Evolutionary conservation across 2,113 vertebrate species (phyloP).

Genomic region (Salminus brasiliensis): DNA sequence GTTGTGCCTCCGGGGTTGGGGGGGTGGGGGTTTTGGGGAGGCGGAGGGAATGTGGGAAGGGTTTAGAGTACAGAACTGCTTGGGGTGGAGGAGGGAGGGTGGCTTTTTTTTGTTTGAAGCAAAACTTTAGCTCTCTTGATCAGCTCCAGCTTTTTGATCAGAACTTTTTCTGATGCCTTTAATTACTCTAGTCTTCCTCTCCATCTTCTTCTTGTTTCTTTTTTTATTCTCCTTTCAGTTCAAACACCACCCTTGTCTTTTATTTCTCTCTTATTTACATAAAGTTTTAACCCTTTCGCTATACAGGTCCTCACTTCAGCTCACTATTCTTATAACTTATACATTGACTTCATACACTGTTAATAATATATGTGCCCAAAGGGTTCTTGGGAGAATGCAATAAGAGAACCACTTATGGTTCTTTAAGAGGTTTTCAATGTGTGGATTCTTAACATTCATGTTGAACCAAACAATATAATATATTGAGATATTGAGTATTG

Average conservation of each 20-base stretch:
- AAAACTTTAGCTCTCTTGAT: conserved; percentile 66
- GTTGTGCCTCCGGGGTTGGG: conserved; percentile 6
- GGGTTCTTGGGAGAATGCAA: too few relatives aligned
- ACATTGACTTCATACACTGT: too few relatives aligned
- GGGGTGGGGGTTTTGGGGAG: conserved; percentile 39
- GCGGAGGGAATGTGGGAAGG: conserved; percentile 44
- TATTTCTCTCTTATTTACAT: conserved; percentile 43
- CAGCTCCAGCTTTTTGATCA: conserved; percentile 60
- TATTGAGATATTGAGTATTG: too few relatives aligned
- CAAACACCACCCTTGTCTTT: conserved; percentile 38
- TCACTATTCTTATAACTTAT: too few relatives aligned
- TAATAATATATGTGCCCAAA: too few relatives aligned
- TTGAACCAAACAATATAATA: too few relatives aligned
- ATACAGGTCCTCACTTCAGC: neutral
- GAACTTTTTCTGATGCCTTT: conserved; percentile 59
- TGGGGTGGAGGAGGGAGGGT: conserved; percentile 25
- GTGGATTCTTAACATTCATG: too few relatives aligned
- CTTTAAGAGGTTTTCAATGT: too few relatives aligned
- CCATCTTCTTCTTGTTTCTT: conserved; percentile 3
- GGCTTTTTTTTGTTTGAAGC: conserved; percentile 60
- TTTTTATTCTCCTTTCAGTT: conserved; percentile 37
- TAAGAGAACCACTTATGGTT: too few relatives aligned
- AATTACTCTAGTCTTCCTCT: conserved; percentile 41
- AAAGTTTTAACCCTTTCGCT: conserved; percentile 40
- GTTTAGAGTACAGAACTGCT: conserved; percentile 32